Conservation (phyloP, 2,113 vertebrate genomes). For the Capreolus pygargus region DNA sequence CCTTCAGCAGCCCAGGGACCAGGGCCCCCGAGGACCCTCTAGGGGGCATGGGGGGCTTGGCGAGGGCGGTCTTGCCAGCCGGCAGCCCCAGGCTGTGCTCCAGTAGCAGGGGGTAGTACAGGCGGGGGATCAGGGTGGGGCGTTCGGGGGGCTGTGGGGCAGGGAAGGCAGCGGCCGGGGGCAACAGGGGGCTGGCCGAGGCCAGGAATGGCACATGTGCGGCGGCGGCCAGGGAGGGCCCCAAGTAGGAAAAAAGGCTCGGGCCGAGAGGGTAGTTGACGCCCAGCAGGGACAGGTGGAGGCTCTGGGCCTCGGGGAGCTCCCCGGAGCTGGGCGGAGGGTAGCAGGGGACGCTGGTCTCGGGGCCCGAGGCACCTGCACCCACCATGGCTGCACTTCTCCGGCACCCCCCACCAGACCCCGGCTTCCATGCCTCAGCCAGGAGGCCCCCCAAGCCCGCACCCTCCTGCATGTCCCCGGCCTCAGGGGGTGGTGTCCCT, state of each 20-base stretch:
- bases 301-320: slow-evolving; percentile 88
- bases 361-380: slow-evolving; percentile 43
- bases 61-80: slow-evolving; percentile 72
- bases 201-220: slow-evolving; percentile 91
- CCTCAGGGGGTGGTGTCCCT: slow-evolving; percentile 74
- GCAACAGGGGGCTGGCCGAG: slow-evolving; percentile 88
- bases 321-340: slow-evolving; percentile 86
- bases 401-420: slow-evolving; percentile 79
- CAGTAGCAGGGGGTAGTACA: slow-evolving; percentile 94
- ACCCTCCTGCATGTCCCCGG: slow-evolving; percentile 86
- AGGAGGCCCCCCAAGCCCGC: slow-evolving; percentile 80
- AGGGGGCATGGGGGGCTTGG: slow-evolving; percentile 69
- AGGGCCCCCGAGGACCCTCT: slow-evolving; percentile 77
- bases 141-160: slow-evolving; percentile 81
- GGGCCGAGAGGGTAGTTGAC: slow-evolving; percentile 91
- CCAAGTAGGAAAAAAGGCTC: slow-evolving; percentile 92
- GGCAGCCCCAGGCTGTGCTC: slow-evolving; percentile 85
- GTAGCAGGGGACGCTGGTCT: slow-evolving; percentile 89
- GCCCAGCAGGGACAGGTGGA: slow-evolving; percentile 93
- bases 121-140: slow-evolving; percentile 84
- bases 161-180: slow-evolving; percentile 82
- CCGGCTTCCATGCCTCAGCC: slow-evolving; percentile 89
- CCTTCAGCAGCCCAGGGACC: slow-evolving; percentile 84
- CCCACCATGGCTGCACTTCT: slow-evolving; percentile 79
- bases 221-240: slow-evolving; percentile 80